phyloP scores from a whole-genome alignment of 2,888 invertebrate species.

The Pharmacophagus antenor region DNA sequence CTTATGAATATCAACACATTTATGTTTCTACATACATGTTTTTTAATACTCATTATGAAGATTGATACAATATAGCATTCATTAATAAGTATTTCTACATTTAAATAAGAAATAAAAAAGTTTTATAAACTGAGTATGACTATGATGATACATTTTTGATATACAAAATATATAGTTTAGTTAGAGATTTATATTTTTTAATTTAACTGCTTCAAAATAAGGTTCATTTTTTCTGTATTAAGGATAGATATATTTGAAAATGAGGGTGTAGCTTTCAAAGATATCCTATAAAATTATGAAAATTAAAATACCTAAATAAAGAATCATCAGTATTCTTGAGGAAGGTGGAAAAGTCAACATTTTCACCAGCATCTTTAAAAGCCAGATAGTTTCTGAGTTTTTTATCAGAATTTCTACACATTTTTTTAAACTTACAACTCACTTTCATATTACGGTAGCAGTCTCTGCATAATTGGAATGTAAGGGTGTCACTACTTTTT shows the following conservation, averaged over 20 bases:
- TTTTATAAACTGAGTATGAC: too few species aligned
- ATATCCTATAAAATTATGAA: neutral
- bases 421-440: constrained; percentile 71
- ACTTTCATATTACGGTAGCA: constrained; percentile 64
- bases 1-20: neutral
- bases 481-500: constrained; percentile 61
- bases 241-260: neutral
- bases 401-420: constrained; percentile 67
- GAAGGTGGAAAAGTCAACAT: constrained; percentile 54
- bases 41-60: too few species aligned
- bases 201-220: too few species aligned
- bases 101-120: too few species aligned
- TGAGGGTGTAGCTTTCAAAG: neutral
- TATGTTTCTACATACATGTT: too few species aligned
- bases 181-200: too few species aligned
- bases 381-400: constrained; percentile 56
- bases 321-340: constrained; percentile 58
- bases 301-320: constrained; percentile 50
- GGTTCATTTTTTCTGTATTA: too few species aligned
- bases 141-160: too few species aligned
- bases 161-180: too few species aligned
- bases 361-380: constrained; percentile 53
- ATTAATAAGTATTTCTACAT: too few species aligned
- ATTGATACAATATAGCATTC: too few species aligned
- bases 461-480: constrained; percentile 70